Base-by-base conservation (phyloP, 23 tunicate species). In the Aplidium turbinatum region DNA sequence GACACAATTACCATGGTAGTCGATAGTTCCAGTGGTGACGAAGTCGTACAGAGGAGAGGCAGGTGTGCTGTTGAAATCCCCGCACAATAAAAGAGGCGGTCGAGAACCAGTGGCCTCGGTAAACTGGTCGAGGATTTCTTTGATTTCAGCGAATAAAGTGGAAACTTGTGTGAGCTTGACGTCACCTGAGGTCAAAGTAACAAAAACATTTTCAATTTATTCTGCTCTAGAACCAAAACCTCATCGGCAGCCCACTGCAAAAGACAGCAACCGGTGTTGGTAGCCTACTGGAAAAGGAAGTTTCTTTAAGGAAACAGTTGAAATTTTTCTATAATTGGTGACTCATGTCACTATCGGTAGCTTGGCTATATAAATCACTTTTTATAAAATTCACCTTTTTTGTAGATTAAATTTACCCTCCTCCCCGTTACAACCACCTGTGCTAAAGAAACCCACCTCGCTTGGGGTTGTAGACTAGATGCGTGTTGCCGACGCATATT, bases 21-120 rank as follows among this genome's bases (percentile, higher is more conserved):
- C 21, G 27, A 89, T n/a, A 13, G 40, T 26, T 33, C 78, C 85
- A 21, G 50, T 57, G 0, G 96, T 89, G 75, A 89, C 64, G 33
- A 89, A 83, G 22, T 89, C 56, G 53, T 47, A 82, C 16, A 89
- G 22, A 45, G 75, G 81, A 0, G 96, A 89, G 31, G 13, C 5
- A 0, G 96, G 89, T 4, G 81, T 77, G 62, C 96, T 82, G 71
- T 89, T 89, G 77, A 89, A 89, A 77, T 89, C 96, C 3, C 96
- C 96, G 72, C 96, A 89, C 30, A 89, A 26, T 11, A 89, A 55
- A 19, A 89, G 29, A 19, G 96, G 68, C 11, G 73, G 78, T 33
- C 72, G 50, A 20, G 28, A 24, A 11, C 56, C 72, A 13, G 60
- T 26, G 24, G 55, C 38, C 3, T 30, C 13, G 3, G 47, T 5